These are phyloP conservation scores for Macaria liturata DNA, from an alignment of 2,888 invertebrate genomes.

Conservation along the genomic window DNA sequence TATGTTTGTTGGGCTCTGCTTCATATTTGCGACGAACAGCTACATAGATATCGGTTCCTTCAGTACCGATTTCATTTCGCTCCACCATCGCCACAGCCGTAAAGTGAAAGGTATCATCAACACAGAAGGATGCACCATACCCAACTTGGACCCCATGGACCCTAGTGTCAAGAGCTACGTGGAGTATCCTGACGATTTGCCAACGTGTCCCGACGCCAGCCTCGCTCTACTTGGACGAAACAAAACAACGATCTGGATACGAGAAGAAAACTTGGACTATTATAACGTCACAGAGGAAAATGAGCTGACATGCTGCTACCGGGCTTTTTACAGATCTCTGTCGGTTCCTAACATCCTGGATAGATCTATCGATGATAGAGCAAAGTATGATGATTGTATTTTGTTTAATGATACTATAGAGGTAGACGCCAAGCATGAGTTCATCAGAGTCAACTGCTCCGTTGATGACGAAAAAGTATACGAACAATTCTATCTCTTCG, in stretches of 20 bases:
- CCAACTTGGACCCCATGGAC: constrained; percentile 82
- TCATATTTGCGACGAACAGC: background rate
- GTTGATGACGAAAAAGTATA: constrained; percentile 69
- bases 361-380: constrained; percentile 54
- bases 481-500: constrained; percentile 85
- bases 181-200: constrained; percentile 14
- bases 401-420: constrained; percentile 60
- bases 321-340: constrained; percentile 53
- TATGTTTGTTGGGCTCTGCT: no score
- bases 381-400: constrained; percentile 67
- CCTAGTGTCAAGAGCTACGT: constrained; percentile 58
- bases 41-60: background rate
- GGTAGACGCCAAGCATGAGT: constrained; percentile 80
- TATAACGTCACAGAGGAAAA: constrained; percentile 69
- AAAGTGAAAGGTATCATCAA: constrained; percentile 63
- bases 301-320: constrained; percentile 82
- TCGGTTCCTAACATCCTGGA: constrained; percentile 23
- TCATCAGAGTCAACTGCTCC: constrained; percentile 85
- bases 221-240: constrained; percentile 73
- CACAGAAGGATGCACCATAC: constrained; percentile 85
- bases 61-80: background rate
- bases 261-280: constrained; percentile 58
- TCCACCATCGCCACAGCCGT: background rate
- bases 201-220: constrained; percentile 23
- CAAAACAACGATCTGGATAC: constrained; percentile 76